Conservation (phyloP, 2,888 invertebrate species). For the Himalopsyche japonica region DNA sequence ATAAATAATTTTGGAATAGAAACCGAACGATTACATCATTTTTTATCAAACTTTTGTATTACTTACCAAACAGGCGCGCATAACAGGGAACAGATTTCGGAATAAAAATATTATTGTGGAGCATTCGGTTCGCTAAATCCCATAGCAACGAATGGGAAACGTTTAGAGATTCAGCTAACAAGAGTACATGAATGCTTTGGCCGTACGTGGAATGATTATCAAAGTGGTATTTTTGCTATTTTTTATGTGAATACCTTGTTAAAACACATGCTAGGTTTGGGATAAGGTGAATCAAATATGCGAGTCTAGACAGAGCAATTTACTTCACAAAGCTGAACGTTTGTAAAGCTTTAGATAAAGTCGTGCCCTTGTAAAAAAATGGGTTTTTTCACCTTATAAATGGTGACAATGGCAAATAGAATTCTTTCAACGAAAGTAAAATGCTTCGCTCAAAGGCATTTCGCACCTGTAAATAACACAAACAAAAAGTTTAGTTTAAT, state of each 20-base stretch:
- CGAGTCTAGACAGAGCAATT: slow-evolving; percentile 5
- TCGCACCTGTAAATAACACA: background rate
- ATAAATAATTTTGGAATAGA: no score
- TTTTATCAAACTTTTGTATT: background rate
- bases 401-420: background rate
- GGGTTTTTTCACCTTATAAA: background rate
- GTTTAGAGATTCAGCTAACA: background rate
- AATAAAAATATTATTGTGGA: background rate
- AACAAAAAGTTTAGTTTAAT: no score
- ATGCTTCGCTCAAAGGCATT: background rate
- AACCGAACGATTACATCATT: background rate
- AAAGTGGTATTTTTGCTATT: background rate
- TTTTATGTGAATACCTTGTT: background rate
- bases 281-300: background rate
- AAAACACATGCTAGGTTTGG: background rate
- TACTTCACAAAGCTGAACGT: slow-evolving; percentile 1
- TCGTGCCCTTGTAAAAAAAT: background rate
- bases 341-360: background rate
- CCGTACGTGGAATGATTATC: background rate
- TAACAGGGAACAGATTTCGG: background rate
- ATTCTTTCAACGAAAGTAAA: background rate
- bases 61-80: background rate
- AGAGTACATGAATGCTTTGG: background rate
- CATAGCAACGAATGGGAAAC: background rate
- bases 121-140: background rate